Evolutionary conservation across 2,113 vertebrate species (phyloP).

Genomic region (Zosterops japonicus): DNA sequence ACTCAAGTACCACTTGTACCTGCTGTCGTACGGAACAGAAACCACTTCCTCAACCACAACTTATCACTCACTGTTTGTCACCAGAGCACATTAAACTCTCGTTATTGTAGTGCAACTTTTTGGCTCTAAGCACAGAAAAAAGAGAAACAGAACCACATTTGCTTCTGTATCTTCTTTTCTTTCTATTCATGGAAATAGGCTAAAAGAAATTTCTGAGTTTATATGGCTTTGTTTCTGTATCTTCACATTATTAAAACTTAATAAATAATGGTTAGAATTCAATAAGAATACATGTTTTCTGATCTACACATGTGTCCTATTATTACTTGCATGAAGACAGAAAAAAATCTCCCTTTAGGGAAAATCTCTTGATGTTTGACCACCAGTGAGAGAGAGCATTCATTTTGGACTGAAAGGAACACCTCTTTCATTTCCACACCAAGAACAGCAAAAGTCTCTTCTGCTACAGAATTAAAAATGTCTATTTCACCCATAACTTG

Average conservation of each 20-base stretch:
- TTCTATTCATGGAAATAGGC: neutral
- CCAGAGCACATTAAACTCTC: constrained; percentile 15
- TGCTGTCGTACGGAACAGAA: constrained; percentile 20
- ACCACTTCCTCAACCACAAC: constrained; percentile 55
- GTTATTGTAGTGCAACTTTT: neutral
- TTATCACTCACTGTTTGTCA: constrained; percentile 35
- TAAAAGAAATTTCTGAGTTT: neutral
- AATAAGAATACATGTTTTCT: neutral
- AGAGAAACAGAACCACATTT: neutral
- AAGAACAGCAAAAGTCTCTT: neutral
- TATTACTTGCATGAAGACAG: neutral
- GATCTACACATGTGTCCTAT: neutral
- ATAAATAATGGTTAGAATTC: neutral
- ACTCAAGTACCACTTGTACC: neutral
- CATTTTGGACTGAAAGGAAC: neutral
- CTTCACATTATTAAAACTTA: neutral
- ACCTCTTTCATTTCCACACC: neutral
- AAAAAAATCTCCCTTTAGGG: neutral
- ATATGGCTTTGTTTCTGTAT: neutral
- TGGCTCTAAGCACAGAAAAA: neutral
- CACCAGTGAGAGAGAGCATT: neutral
- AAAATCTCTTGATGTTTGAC: neutral
- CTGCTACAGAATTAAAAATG: neutral
- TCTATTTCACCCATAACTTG: neutral
- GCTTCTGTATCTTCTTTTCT: neutral